Percentiles rank a stretch among this genome's conserved stretches.
These are phyloP conservation scores for Xylocopa sonorina DNA, from an alignment of 1,140 invertebrate genomes.

Conservation along the genomic window DNA sequence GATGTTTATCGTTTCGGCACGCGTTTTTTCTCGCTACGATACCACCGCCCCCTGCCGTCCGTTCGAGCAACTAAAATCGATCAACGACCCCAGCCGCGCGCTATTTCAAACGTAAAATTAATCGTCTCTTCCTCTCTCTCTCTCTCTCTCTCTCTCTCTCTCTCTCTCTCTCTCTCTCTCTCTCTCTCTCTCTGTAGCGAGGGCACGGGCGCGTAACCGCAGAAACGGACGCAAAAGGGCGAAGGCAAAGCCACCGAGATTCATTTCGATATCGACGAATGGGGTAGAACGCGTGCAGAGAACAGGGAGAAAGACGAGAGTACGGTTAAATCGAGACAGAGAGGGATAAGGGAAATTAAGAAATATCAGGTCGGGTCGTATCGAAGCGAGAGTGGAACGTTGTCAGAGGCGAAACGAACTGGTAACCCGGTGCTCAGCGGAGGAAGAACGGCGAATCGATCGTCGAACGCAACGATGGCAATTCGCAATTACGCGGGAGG, in stretches of 20 bases:
- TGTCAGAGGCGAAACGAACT: conserved; percentile 38
- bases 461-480: conserved; percentile 33
- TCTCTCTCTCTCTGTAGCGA: neutral
- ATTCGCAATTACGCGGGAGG: conserved; percentile 45
- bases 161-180: neutral
- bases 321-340: conserved; percentile 9
- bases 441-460: conserved; percentile 30
- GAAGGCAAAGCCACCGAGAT: neutral
- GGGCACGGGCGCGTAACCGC: too few species aligned
- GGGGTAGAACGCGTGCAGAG: too few species aligned
- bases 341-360: conserved; percentile 24
- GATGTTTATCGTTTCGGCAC: neutral
- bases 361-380: neutral
- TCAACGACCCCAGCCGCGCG: neutral
- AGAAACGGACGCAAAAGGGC: neutral
- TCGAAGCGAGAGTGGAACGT: neutral
- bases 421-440: neutral
- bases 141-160: neutral
- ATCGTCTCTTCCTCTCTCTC: neutral
- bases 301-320: too few species aligned
- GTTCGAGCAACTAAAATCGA: neutral
- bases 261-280: neutral
- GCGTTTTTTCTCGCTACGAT: neutral
- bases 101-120: neutral
- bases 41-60: neutral